These are phyloP conservation scores for Aphodius sticticus DNA, from an alignment of 2,888 invertebrate genomes.

Conservation along the genomic window DNA sequence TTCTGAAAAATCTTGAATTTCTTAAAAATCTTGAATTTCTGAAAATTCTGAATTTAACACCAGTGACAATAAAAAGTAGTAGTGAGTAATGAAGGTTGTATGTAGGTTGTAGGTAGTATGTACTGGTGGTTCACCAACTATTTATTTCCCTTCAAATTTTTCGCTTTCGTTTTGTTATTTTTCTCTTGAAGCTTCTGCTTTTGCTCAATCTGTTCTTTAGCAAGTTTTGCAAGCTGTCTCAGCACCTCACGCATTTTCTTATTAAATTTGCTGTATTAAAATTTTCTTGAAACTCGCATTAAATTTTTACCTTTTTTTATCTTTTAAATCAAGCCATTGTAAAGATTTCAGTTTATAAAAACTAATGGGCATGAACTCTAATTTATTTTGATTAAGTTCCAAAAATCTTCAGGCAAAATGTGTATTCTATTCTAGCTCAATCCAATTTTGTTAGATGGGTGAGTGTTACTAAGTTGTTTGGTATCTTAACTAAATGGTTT, in stretches of 20 bases:
- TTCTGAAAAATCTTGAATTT: too few relatives aligned
- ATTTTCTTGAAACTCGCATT: constrained; percentile 59
- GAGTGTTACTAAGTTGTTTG: constrained; percentile 67
- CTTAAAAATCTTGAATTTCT: too few relatives aligned
- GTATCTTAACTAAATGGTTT: constrained; percentile 70
- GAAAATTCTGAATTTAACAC: neutral
- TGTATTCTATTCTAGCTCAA: constrained; percentile 78
- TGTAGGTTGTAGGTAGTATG: too few relatives aligned
- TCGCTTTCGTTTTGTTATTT: constrained; percentile 48
- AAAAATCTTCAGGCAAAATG: constrained; percentile 78
- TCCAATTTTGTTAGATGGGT: constrained; percentile 76
- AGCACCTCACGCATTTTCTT: constrained; percentile 51
- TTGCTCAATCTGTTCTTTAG: constrained; percentile 39
- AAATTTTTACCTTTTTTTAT: constrained; percentile 73
- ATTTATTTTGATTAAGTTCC: constrained; percentile 71
- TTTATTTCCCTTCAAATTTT: constrained; percentile 42
- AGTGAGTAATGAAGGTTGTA: neutral
- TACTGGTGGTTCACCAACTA: neutral
- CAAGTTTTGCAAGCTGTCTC: constrained; percentile 47
- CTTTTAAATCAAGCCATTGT: constrained; percentile 81
- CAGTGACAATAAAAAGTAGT: neutral
- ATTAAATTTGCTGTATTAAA: constrained; percentile 61
- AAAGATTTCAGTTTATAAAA: constrained; percentile 73
- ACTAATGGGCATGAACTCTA: constrained; percentile 71
- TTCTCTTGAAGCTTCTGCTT: constrained; percentile 47